A percentile compares a stretch with the other conserved stretches of the same genome.
phyloP scores from a whole-genome alignment of 2,888 invertebrate species.

The Carcina quercana region DNA sequence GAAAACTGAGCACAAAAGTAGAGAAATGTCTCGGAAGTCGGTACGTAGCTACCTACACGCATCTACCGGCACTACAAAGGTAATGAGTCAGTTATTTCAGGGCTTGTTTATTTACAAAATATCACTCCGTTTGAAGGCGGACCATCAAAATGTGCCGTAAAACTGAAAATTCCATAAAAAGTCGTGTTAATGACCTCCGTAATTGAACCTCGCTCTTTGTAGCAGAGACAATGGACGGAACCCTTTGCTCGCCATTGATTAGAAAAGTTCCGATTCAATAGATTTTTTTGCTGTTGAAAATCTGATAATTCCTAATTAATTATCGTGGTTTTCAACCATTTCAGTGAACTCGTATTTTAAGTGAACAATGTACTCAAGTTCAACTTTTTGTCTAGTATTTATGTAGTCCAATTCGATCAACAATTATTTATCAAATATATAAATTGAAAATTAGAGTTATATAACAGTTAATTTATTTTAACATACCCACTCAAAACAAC shows the following conservation, averaged over 20 bases:
- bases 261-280: constrained; percentile 22
- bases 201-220: constrained; percentile 64
- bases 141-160: constrained; percentile 73
- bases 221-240: constrained; percentile 67
- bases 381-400: no score
- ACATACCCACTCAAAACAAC: no score
- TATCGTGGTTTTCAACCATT: no score
- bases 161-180: constrained; percentile 72
- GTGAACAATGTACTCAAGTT: no score
- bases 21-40: constrained; percentile 46
- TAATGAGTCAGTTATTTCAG: constrained; percentile 71
- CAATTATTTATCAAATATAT: no score
- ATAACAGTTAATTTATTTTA: no score
- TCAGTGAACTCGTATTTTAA: no score
- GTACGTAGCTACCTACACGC: constrained; percentile 30
- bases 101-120: constrained; percentile 74
- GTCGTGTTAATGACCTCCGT: constrained; percentile 72
- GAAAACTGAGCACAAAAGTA: constrained; percentile 41
- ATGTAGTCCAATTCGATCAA: no score
- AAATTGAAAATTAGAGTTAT: no score
- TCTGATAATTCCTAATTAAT: constrained; percentile 8
- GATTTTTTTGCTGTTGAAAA: constrained; percentile 12
- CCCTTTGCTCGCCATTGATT: constrained; percentile 51
- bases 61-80: constrained; percentile 67
- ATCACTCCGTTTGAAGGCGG: constrained; percentile 75